phyloP scores from a whole-genome alignment of 2,797 vertebrate species.

The Synaphobranchus kaupii region DNA sequence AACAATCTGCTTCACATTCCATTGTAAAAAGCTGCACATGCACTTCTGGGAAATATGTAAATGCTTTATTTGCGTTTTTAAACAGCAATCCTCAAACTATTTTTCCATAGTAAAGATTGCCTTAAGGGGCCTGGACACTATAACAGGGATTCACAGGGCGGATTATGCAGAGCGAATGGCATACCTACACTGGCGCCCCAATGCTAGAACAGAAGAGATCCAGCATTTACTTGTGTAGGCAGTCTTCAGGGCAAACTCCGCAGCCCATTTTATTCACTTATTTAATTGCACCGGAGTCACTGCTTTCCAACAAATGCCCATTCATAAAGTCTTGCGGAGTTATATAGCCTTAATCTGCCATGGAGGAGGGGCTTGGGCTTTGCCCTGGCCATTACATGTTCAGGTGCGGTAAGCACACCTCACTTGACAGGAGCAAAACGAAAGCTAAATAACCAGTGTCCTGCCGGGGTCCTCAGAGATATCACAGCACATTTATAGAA shows the following conservation, averaged over 20 bases:
- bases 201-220: not conserved
- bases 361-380: constrained; percentile 21
- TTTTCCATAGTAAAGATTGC: not conserved
- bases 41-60: not conserved
- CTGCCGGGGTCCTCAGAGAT: not conserved
- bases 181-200: not conserved
- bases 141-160: not conserved
- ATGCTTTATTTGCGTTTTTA: not conserved
- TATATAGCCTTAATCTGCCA: constrained; percentile 35
- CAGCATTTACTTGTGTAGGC: constrained; percentile 41
- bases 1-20: not conserved
- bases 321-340: constrained; percentile 32
- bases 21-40: not conserved
- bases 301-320: constrained; percentile 30
- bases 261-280: constrained; percentile 44
- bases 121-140: not conserved
- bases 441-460: not conserved
- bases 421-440: not conserved
- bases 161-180: not conserved
- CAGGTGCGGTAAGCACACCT: not conserved
- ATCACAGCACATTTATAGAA: constrained; percentile 29
- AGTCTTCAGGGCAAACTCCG: constrained; percentile 44
- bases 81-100: not conserved
- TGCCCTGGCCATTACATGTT: not conserved
- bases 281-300: constrained; percentile 46